phyloP scores from a whole-genome alignment of 2,113 vertebrate genomes.

The Notiomystis cincta region DNA sequence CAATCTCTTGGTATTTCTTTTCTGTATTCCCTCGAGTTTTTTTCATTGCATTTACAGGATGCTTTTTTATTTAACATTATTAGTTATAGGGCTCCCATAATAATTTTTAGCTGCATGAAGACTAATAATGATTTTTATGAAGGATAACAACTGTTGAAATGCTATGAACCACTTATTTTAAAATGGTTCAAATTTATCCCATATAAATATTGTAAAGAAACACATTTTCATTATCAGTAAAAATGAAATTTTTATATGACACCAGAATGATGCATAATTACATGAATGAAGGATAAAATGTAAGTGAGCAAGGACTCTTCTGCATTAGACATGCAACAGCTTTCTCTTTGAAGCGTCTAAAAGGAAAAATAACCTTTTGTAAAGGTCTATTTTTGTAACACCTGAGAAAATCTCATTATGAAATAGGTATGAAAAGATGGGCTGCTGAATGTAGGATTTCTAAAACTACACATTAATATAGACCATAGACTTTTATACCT shows the following conservation, averaged over 20 bases:
- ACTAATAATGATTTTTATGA: background rate
- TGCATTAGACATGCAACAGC: background rate
- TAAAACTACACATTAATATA: background rate
- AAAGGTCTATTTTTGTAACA: background rate
- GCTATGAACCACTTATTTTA: background rate
- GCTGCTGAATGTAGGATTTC: background rate
- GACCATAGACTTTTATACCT: background rate
- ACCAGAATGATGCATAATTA: background rate
- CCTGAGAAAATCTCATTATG: background rate
- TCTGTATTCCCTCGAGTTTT: fast-evolving
- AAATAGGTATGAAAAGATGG: background rate
- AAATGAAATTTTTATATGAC: background rate
- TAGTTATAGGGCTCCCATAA: background rate
- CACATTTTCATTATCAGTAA: background rate
- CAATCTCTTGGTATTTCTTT: background rate
- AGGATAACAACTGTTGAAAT: background rate
- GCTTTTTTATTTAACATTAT: background rate
- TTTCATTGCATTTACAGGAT: background rate
- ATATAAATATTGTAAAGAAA: background rate
- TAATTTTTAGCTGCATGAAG: background rate
- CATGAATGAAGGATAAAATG: background rate
- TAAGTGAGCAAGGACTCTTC: background rate
- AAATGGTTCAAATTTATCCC: background rate
- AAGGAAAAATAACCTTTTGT: background rate
- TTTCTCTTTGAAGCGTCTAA: background rate